A percentile compares a stretch with the other conserved stretches of the same genome.
phyloP scores from a whole-genome alignment of 2,113 vertebrate genomes.

The Daphoenositta chrysoptera region DNA sequence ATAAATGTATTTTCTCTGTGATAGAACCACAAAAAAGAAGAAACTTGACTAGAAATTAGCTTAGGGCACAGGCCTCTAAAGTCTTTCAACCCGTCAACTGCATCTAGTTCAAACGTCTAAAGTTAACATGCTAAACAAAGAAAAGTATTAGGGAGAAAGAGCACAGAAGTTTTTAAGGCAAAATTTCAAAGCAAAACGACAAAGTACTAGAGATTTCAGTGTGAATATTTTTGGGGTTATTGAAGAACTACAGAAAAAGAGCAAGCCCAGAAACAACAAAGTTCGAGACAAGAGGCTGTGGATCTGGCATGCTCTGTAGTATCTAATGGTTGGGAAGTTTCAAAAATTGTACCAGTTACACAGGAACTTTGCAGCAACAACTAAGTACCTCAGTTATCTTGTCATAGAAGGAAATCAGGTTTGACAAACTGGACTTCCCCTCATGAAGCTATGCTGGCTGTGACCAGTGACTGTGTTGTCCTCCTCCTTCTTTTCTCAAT shows the following conservation, averaged over 20 bases:
- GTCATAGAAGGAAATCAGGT: background rate
- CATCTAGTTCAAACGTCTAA: background rate
- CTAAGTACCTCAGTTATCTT: background rate
- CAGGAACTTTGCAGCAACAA: background rate
- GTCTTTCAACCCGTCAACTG: background rate
- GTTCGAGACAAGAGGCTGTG: background rate
- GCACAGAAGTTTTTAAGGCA: background rate
- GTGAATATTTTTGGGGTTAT: background rate
- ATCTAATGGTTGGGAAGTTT: background rate
- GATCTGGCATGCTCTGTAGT: background rate
- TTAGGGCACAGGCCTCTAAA: conserved; percentile 32
- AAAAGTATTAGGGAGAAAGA: conserved; percentile 9
- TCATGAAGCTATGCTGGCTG: background rate
- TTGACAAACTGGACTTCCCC: background rate
- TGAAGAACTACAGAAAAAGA: background rate
- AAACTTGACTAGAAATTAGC: conserved; percentile 41
- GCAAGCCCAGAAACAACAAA: background rate
- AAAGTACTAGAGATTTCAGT: background rate
- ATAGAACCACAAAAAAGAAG: background rate
- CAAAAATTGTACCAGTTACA: background rate
- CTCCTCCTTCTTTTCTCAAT: background rate
- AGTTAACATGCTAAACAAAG: conserved; percentile 42
- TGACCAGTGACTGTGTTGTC: background rate
- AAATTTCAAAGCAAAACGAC: background rate
- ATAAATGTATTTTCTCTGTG: conserved; percentile 10